phyloP scores from a whole-genome alignment of 2,113 vertebrate species.

The Callipepla californica region DNA sequence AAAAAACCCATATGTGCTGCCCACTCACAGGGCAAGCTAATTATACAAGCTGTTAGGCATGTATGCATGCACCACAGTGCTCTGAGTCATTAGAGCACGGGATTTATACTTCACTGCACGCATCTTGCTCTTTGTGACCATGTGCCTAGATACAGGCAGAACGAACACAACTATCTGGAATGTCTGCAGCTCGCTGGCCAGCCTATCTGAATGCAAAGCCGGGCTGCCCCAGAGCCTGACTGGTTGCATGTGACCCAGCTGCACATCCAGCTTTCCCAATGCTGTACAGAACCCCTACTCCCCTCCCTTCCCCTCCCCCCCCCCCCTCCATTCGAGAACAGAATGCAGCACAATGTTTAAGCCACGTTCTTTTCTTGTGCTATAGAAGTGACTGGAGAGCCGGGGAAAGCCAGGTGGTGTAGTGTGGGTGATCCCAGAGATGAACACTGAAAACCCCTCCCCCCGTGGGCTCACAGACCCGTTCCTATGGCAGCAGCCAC shows the following conservation, averaged over 20 bases:
- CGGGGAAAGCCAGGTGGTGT: background rate
- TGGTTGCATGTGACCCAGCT: background rate
- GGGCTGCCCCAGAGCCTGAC: background rate
- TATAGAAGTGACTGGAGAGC: rapidly evolving
- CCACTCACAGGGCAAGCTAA: constrained; percentile 59
- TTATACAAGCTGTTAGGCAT: constrained; percentile 69
- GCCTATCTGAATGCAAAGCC: constrained; percentile 63
- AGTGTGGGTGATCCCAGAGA: background rate
- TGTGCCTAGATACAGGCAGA: constrained; percentile 69
- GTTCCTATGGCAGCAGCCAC: constrained; percentile 46
- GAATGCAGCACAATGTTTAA: background rate
- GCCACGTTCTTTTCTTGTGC: background rate
- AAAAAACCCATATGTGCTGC: background rate
- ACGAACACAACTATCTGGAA: constrained; percentile 67
- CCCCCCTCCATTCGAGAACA: background rate
- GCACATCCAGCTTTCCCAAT: background rate
- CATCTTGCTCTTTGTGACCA: constrained; percentile 69
- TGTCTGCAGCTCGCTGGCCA: constrained; percentile 55
- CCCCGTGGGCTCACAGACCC: background rate
- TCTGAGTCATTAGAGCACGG: constrained; percentile 57
- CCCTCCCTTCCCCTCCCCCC: background rate
- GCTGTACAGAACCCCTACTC: background rate
- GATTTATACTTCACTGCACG: constrained; percentile 74
- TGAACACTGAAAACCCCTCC: background rate
- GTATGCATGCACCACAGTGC: constrained; percentile 48